phyloP scores from a whole-genome alignment of 2,888 invertebrate genomes.

The Myopa testacea region DNA sequence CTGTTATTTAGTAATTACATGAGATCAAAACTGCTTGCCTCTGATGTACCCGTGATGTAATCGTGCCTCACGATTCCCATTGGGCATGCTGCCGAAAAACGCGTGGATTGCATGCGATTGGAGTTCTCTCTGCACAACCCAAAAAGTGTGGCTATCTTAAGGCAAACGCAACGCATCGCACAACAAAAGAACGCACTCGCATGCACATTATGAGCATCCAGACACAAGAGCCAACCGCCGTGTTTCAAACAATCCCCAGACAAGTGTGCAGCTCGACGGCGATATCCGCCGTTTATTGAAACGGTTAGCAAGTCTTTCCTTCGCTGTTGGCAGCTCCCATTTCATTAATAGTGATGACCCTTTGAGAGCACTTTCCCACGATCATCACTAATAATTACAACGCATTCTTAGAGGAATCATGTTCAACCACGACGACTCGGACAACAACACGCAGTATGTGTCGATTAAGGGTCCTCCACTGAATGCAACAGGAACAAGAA shows the following conservation, averaged over 20 bases:
- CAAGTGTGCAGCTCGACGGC: constrained; percentile 16
- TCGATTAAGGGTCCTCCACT: constrained; percentile 40
- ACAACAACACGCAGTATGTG: constrained; percentile 38
- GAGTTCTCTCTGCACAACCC: constrained; percentile 23
- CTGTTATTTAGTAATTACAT: no score
- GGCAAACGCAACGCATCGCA: constrained; percentile 48
- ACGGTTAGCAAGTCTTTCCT: constrained; percentile 17
- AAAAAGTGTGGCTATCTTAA: constrained; percentile 62
- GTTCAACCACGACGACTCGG: background rate
- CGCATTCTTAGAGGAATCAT: constrained; percentile 2
- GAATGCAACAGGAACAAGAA: constrained; percentile 35
- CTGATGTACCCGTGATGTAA: no score
- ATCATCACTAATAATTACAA: constrained; percentile 8
- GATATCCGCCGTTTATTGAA: constrained; percentile 10
- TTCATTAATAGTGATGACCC: constrained; percentile 18
- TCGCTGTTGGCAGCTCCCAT: background rate
- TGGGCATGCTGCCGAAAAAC: constrained; percentile 1
- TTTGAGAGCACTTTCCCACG: constrained; percentile 17
- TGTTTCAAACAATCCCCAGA: background rate
- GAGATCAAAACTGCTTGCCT: no score
- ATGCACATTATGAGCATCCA: constrained; percentile 29
- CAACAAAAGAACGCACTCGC: constrained; percentile 42
- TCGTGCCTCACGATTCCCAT: no score
- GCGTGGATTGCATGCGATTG: constrained; percentile 29
- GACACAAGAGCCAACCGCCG: background rate